phyloP scores from a whole-genome alignment of 2,888 invertebrate species.

The Nowickia ferox region DNA sequence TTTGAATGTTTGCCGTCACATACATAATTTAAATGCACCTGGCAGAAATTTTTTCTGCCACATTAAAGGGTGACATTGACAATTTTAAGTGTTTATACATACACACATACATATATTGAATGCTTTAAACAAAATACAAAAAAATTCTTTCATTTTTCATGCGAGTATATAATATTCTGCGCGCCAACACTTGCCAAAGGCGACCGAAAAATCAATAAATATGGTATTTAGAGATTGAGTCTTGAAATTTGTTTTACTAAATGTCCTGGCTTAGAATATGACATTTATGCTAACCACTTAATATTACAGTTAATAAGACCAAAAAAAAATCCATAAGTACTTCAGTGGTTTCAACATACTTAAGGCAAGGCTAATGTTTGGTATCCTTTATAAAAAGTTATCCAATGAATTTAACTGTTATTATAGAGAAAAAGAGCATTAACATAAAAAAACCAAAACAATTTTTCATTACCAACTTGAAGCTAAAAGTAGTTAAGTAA shows the following conservation, averaged over 20 bases:
- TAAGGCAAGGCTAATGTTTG: too few species aligned
- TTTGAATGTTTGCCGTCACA: constrained; percentile 15
- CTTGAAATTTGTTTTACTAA: too few species aligned
- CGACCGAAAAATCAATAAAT: not conserved
- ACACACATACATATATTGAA: not conserved
- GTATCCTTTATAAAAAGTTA: too few species aligned
- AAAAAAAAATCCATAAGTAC: too few species aligned
- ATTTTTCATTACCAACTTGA: constrained; percentile 36
- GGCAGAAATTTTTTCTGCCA: constrained; percentile 32
- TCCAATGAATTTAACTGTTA: too few species aligned
- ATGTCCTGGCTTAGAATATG: too few species aligned
- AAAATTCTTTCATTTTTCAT: not conserved
- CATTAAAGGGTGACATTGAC: constrained; percentile 5
- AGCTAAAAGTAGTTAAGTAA: constrained; percentile 1
- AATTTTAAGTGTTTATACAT: not conserved
- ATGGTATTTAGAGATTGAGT: too few species aligned
- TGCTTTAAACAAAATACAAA: not conserved
- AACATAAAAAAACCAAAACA: constrained; percentile 19
- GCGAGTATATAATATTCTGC: not conserved
- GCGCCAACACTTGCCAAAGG: not conserved
- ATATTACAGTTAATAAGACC: too few species aligned
- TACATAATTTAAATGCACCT: constrained; percentile 46
- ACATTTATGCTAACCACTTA: too few species aligned
- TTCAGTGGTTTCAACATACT: too few species aligned
- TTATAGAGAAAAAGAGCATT: not conserved